These are phyloP conservation scores for Zaprionus ghesquierei DNA, from an alignment of 1,140 invertebrate species.

Conservation along the genomic window DNA sequence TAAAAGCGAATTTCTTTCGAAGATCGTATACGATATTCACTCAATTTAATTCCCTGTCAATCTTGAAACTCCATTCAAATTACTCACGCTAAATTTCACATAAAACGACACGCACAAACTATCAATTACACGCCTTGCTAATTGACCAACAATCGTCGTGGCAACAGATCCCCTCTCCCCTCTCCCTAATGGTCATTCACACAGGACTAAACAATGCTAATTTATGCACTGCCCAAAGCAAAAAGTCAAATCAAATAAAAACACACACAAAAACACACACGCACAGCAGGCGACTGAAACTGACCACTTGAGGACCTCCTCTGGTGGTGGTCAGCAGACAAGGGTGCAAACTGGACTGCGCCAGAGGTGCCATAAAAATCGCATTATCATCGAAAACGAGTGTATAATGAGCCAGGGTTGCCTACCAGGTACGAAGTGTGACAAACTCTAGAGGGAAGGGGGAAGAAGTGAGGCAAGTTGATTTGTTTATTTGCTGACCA, in stretches of 20 bases:
- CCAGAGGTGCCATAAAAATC: constrained; percentile 59
- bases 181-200: background rate
- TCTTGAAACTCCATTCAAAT: background rate
- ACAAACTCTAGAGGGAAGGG: background rate
- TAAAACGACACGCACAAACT: constrained; percentile 15
- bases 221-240: constrained; percentile 72
- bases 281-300: constrained; percentile 39
- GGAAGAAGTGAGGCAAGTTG: too few species aligned
- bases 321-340: constrained; percentile 37
- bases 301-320: constrained; percentile 44
- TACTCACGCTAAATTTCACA: background rate
- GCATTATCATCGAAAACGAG: constrained; percentile 67
- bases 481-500: constrained; percentile 39
- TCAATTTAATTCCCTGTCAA: background rate
- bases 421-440: constrained; percentile 1
- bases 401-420: constrained; percentile 47
- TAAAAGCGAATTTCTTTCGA: too few species aligned
- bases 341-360: constrained; percentile 64
- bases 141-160: constrained; percentile 49
- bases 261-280: constrained; percentile 44
- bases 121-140: constrained; percentile 60
- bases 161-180: constrained; percentile 19
- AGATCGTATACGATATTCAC: background rate
- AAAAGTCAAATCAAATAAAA: constrained; percentile 67
- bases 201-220: constrained; percentile 51